Conservation (phyloP, 2,797 vertebrate species). For the Oreochromis grahami region DNA sequence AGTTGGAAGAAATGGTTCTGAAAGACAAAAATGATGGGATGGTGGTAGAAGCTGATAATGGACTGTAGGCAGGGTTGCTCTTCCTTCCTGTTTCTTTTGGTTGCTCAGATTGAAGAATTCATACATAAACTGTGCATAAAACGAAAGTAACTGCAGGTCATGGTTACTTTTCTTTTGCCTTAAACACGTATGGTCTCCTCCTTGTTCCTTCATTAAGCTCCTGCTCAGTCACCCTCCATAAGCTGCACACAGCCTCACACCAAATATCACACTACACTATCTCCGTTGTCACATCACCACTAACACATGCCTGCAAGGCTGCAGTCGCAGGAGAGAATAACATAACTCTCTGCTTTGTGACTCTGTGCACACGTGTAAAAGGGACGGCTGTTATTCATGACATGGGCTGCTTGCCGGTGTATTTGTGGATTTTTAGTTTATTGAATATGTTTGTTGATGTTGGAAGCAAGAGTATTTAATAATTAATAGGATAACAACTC, state of each 20-base stretch:
- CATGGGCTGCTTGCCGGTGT: background rate
- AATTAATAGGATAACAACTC: background rate
- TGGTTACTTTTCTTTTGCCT: background rate
- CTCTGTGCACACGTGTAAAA: background rate
- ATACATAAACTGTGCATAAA: background rate
- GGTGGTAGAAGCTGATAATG: conserved; percentile 55
- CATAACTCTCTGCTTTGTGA: background rate
- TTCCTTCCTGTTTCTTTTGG: background rate
- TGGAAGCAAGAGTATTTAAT: background rate
- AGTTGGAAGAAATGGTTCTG: conserved; percentile 40
- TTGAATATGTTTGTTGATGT: background rate
- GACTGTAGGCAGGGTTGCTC: conserved; percentile 16
- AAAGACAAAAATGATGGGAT: conserved; percentile 43
- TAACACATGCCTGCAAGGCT: conserved; percentile 24
- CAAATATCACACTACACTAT: conserved; percentile 5
- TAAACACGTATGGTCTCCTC: background rate
- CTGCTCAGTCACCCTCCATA: conserved; percentile 43
- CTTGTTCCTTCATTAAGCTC: conserved; percentile 52
- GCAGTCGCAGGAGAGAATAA: conserved; percentile 9
- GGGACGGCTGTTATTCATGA: background rate
- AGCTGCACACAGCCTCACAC: conserved; percentile 18
- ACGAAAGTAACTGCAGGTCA: background rate
- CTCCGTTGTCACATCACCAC: conserved; percentile 32
- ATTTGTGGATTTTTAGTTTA: background rate
- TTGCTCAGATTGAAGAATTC: background rate